Evolutionary conservation across 37 sponge, comb jelly and placozoan genomes (phyloP).

Genomic region (Halisarca cf. caerulea): DNA sequence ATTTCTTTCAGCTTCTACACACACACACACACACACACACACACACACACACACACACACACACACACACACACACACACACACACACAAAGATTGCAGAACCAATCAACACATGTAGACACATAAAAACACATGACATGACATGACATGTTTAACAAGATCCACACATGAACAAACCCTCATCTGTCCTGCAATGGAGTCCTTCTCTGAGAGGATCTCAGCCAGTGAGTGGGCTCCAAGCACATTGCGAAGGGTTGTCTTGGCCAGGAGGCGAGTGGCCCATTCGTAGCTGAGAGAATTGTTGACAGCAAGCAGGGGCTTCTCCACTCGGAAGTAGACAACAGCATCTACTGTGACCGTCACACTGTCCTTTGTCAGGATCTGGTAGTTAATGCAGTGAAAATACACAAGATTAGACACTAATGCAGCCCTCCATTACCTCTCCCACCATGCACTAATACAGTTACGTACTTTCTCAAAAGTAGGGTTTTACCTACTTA

Average conservation of each 20-base stretch:
- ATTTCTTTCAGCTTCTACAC: too few relatives aligned
- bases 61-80: slow-evolving; percentile 43
- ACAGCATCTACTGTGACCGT: slow-evolving; percentile 94
- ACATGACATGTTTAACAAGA: too few relatives aligned
- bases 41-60: slow-evolving; percentile 11
- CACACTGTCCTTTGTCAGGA: slow-evolving; percentile 93
- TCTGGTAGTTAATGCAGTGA: too few relatives aligned
- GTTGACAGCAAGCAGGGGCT: slow-evolving; percentile 78
- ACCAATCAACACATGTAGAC: too few relatives aligned
- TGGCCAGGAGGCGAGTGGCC: slow-evolving; percentile 90
- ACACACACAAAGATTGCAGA: neutral
- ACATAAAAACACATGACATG: too few relatives aligned
- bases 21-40: slow-evolving; percentile 17
- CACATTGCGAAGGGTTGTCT: slow-evolving; percentile 93
- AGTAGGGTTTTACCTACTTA: too few relatives aligned
- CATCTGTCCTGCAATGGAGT: slow-evolving; percentile 70
- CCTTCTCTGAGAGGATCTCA: slow-evolving; percentile 80
- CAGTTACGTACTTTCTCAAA: too few relatives aligned
- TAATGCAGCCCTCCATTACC: too few relatives aligned
- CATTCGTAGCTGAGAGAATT: slow-evolving; percentile 65
- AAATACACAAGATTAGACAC: too few relatives aligned
- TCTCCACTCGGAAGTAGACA: slow-evolving; percentile 78
- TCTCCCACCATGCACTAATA: too few relatives aligned
- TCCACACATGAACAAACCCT: slow-evolving; percentile 33
- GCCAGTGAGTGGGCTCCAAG: slow-evolving; percentile 89